Evolutionary conservation across 2,888 invertebrate genomes (phyloP).

Genomic region (Mesorhabditis spiculigera): DNA sequence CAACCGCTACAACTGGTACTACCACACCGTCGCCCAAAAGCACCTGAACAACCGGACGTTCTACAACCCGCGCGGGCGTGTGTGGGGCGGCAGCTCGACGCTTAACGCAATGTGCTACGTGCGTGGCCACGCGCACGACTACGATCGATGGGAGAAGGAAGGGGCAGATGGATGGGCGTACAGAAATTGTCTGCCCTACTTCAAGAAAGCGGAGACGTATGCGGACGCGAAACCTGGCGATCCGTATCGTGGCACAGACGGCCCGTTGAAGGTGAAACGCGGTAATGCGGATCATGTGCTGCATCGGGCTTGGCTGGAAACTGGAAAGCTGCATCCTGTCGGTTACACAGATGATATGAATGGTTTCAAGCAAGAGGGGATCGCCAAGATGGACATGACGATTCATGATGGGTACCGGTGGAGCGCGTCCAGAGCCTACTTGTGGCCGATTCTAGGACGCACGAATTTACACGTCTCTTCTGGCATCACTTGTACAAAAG

Average conservation of each 20-base stretch:
- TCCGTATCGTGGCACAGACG: conserved; percentile 61
- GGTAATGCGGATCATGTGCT: conserved; percentile 61
- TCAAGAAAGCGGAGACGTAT: conserved; percentile 65
- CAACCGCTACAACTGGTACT: conserved; percentile 35
- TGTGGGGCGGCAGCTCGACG: conserved; percentile 79
- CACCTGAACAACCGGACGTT: conserved; percentile 61
- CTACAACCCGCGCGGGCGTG: conserved; percentile 66
- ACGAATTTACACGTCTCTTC: conserved; percentile 50
- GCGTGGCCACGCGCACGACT: conserved; percentile 73
- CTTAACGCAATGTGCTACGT: conserved; percentile 81
- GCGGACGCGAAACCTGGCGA: conserved; percentile 58
- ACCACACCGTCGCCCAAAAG: conserved; percentile 62
- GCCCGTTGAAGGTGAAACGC: conserved; percentile 61
- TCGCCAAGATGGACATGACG: conserved; percentile 64
- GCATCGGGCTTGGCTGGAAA: conserved; percentile 48
- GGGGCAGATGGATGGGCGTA: conserved; percentile 73
- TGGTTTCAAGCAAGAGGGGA: conserved; percentile 63
- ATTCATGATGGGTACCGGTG: conserved; percentile 63
- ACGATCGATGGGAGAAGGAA: conserved; percentile 69
- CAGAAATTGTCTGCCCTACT: conserved; percentile 69
- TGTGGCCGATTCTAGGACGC: conserved; percentile 59
- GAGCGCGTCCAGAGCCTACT: conserved; percentile 71
- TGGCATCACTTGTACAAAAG: conserved; percentile 47
- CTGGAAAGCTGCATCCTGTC: conserved; percentile 38
- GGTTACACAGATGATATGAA: conserved; percentile 64